A percentile compares a stretch with the other conserved stretches of the same genome.
phyloP scores from a whole-genome alignment of 1,140 invertebrate genomes.

The Drosophila nigrodunni region DNA sequence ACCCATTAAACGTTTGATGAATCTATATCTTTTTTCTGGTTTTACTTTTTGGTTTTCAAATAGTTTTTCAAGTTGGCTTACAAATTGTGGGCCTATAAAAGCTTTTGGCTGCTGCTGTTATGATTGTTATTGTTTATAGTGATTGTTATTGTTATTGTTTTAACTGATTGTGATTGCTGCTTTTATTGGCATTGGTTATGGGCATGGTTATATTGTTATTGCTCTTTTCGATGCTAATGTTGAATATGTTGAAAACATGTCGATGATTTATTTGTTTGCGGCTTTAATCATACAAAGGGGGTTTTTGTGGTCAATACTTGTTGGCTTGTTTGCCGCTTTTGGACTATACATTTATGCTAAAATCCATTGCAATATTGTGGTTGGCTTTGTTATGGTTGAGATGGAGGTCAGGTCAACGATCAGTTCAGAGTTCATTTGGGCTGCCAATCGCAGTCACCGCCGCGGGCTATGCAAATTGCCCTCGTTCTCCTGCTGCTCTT shows the following conservation, averaged over 20 bases:
- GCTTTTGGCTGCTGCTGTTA: slow-evolving; percentile 8
- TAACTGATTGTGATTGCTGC: slow-evolving; percentile 5
- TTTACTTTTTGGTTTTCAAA: not conserved
- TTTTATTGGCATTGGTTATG: slow-evolving; percentile 18
- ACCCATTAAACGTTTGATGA: not conserved
- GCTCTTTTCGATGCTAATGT: slow-evolving; percentile 24
- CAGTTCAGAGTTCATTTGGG: slow-evolving; percentile 67
- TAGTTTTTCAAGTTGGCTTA: slow-evolving; percentile 10
- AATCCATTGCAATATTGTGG: not conserved
- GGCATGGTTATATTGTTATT: slow-evolving; percentile 40
- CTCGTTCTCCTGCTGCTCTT: not conserved
- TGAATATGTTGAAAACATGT: slow-evolving; percentile 43
- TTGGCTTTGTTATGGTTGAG: not conserved
- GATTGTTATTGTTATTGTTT: slow-evolving; percentile 1
- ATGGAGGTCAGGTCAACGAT: slow-evolving; percentile 44
- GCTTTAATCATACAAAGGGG: slow-evolving; percentile 8
- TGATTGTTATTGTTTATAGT: not conserved
- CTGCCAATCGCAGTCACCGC: slow-evolving; percentile 35
- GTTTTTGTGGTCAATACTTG: not conserved
- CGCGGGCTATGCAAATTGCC: slow-evolving; percentile 39
- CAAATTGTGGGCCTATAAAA: slow-evolving; percentile 19
- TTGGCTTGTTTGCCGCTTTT: not conserved
- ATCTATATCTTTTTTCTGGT: not conserved
- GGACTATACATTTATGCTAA: not conserved
- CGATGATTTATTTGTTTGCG: slow-evolving; percentile 57